Evolutionary conservation across 2,797 vertebrate genomes (phyloP).

Genomic region (Nothura maculosa): DNA sequence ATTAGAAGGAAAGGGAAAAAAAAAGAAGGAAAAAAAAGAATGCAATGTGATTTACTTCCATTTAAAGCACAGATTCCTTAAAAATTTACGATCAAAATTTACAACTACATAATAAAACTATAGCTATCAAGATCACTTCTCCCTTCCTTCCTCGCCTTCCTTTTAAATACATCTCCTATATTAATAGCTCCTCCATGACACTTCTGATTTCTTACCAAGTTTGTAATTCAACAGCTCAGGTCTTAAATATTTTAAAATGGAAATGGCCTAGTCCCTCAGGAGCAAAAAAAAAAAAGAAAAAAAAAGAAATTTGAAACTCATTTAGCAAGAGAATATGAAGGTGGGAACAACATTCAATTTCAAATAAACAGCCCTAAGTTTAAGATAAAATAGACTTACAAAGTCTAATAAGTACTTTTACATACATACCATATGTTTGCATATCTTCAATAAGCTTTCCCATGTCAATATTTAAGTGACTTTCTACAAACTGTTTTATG

Average conservation of each 20-base stretch:
- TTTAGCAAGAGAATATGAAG: not conserved
- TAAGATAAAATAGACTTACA: not conserved
- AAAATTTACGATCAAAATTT: not conserved
- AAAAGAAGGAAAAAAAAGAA: no score
- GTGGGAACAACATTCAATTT: not conserved
- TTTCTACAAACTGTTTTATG: constrained; percentile 77
- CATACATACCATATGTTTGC: constrained; percentile 71
- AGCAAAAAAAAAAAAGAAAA: not conserved
- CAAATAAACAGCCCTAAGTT: not conserved
- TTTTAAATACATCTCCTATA: not conserved
- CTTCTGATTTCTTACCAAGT: not conserved
- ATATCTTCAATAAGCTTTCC: constrained; percentile 68
- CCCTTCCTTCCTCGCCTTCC: not conserved
- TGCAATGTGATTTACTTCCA: not conserved
- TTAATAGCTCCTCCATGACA: not conserved
- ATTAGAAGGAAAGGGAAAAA: not conserved
- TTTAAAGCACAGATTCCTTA: not conserved
- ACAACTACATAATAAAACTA: not conserved
- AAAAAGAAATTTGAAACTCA: not conserved
- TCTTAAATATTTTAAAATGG: not conserved
- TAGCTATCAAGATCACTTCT: not conserved
- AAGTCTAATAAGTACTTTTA: not conserved
- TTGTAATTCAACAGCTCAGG: not conserved
- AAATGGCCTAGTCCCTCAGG: not conserved
- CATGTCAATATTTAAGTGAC: constrained; percentile 66